These are phyloP conservation scores for Brachionus rotundiformis DNA, from an alignment of 1,140 invertebrate genomes.

Conservation along the genomic window DNA sequence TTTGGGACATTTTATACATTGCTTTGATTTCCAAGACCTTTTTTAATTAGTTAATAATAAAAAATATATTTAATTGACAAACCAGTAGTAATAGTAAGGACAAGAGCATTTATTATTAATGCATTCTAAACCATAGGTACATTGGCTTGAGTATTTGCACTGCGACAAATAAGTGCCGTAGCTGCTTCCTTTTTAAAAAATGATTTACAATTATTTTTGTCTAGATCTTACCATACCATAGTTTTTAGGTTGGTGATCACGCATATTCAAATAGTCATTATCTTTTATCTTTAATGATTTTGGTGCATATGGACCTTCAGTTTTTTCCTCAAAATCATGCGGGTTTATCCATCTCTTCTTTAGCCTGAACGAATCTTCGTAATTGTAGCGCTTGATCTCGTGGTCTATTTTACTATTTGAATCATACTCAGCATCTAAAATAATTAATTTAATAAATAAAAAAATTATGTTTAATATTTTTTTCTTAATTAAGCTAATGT, in stretches of 20 bases:
- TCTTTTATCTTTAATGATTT: background rate
- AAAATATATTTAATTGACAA: background rate
- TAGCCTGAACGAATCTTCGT: background rate
- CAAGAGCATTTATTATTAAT: background rate
- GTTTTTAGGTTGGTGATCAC: background rate
- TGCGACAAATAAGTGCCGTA: background rate
- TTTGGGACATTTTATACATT: constrained; percentile 13
- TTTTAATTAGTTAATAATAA: background rate
- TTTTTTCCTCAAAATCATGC: background rate
- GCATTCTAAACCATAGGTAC: background rate
- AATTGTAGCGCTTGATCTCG: background rate
- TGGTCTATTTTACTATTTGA: background rate
- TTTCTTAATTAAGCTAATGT: background rate
- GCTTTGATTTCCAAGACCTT: background rate
- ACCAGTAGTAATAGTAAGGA: constrained; percentile 28
- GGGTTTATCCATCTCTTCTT: background rate
- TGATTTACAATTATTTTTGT: too few species aligned
- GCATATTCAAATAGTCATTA: constrained; percentile 1
- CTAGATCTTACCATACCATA: too few species aligned
- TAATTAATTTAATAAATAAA: background rate
- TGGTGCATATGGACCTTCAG: background rate
- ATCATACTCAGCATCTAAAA: background rate
- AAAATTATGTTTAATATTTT: background rate
- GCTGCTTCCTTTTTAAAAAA: background rate
- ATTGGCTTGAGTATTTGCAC: background rate